These are phyloP conservation scores for Peromyscus californicus DNA, from an alignment of 2,113 vertebrate species.

Conservation along the genomic window DNA sequence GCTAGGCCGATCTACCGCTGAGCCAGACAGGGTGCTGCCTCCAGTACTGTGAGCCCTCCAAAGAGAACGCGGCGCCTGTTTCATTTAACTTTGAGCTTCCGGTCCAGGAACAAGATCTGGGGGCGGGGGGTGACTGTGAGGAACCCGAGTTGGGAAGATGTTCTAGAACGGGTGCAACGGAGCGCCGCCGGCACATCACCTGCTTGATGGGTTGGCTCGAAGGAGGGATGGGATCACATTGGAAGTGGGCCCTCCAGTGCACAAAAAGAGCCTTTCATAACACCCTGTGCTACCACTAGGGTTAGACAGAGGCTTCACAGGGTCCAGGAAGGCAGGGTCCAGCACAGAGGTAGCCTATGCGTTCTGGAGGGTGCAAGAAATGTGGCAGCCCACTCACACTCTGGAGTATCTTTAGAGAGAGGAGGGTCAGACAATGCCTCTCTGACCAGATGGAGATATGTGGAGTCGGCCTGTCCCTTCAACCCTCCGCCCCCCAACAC, in stretches of 20 bases:
- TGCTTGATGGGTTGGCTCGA: rapidly evolving
- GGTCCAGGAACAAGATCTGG: neutral
- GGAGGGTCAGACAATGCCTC: rapidly evolving
- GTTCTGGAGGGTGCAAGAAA: neutral
- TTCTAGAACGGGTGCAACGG: too few species aligned
- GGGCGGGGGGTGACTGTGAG: neutral
- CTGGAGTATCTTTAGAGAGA: neutral
- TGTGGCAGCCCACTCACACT: rapidly evolving
- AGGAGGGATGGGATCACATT: neutral
- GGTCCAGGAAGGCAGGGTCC: neutral
- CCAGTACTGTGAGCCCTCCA: neutral
- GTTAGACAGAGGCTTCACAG: neutral
- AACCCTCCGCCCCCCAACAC: rapidly evolving
- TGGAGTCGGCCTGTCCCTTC: rapidly evolving
- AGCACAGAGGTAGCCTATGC: neutral
- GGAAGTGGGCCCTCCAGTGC: neutral
- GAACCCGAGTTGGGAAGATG: neutral
- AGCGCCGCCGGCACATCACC: neutral
- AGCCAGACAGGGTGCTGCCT: neutral
- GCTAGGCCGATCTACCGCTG: too few species aligned
- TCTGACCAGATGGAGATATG: neutral
- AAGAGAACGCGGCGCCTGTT: neutral
- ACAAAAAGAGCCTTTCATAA: rapidly evolving
- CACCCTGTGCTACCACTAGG: neutral
- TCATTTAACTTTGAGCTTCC: neutral